Percentiles rank a stretch among this genome's conserved stretches.
Evolutionary conservation across 2,888 invertebrate genomes (phyloP).

Genomic region (Pasiphila rectangulata): DNA sequence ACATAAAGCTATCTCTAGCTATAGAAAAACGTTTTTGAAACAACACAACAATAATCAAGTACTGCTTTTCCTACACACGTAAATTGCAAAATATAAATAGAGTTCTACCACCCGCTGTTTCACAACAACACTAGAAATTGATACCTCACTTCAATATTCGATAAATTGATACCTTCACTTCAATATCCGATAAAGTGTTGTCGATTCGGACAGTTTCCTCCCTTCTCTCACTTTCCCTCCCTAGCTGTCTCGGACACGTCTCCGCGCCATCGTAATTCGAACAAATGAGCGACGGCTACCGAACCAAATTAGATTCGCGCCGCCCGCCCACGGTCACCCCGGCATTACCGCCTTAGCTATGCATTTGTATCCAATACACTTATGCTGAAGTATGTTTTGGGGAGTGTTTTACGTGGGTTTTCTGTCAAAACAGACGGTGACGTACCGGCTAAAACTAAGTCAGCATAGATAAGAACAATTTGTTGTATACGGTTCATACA

Average conservation of each 20-base stretch:
- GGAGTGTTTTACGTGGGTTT: not conserved
- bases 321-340: conserved; percentile 37
- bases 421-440: too few species aligned
- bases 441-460: too few species aligned
- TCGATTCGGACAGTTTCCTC: conserved; percentile 26
- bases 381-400: not conserved
- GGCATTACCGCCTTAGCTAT: conserved; percentile 19
- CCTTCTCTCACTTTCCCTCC: conserved; percentile 9
- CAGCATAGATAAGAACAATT: too few species aligned
- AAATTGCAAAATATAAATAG: too few species aligned
- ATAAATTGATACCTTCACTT: conserved; percentile 19
- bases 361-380: conserved; percentile 46
- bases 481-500: too few species aligned
- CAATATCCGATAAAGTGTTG: conserved; percentile 22
- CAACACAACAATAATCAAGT: too few species aligned
- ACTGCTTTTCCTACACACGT: too few species aligned
- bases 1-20: too few species aligned
- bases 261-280: conserved; percentile 56
- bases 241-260: conserved; percentile 38
- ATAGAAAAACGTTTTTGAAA: too few species aligned
- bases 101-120: not conserved
- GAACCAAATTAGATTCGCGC: conserved; percentile 84
- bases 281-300: conserved; percentile 84
- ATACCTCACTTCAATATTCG: conserved; percentile 11
- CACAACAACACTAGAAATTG: not conserved